Evolutionary conservation across 2,113 vertebrate species (phyloP).

Genomic region (Bubalus kerabau): DNA sequence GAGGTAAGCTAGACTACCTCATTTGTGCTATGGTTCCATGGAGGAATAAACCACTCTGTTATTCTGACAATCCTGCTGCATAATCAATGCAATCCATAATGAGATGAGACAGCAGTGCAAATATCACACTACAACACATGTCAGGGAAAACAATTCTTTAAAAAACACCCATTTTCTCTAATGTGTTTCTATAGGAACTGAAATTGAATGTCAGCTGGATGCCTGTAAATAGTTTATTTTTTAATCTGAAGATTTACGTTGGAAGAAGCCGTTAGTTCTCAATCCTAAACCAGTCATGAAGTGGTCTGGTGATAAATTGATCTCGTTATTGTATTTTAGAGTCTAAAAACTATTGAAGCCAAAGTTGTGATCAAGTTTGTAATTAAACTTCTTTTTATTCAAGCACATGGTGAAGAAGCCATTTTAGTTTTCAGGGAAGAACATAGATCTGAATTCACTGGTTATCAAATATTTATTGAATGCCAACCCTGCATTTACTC

Average conservation of each 20-base stretch:
- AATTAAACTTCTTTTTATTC: constrained; percentile 51
- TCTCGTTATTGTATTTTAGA: neutral
- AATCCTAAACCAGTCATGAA: neutral
- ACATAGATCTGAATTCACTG: constrained; percentile 43
- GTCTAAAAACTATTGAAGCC: constrained; percentile 27
- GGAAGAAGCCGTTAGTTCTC: constrained; percentile 34
- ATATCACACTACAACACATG: neutral
- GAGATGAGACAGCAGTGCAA: constrained; percentile 1
- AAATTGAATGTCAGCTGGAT: constrained; percentile 46
- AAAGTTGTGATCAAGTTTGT: neutral
- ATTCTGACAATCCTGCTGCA: neutral
- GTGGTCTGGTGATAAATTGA: neutral
- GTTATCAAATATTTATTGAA: neutral
- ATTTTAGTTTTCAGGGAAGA: constrained; percentile 15
- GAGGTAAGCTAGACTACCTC: neutral
- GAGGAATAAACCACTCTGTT: neutral
- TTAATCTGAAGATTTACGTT: neutral
- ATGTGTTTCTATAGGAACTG: constrained; percentile 32
- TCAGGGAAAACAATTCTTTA: constrained; percentile 33
- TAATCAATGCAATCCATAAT: constrained; percentile 25
- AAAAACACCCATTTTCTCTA: constrained; percentile 35
- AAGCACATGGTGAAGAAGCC: constrained; percentile 18
- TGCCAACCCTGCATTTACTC: neutral
- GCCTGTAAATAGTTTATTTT: constrained; percentile 24
- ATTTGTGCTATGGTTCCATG: neutral